Conservation (phyloP, 2,888 invertebrate genomes). For the Galerucella calmariensis region DNA sequence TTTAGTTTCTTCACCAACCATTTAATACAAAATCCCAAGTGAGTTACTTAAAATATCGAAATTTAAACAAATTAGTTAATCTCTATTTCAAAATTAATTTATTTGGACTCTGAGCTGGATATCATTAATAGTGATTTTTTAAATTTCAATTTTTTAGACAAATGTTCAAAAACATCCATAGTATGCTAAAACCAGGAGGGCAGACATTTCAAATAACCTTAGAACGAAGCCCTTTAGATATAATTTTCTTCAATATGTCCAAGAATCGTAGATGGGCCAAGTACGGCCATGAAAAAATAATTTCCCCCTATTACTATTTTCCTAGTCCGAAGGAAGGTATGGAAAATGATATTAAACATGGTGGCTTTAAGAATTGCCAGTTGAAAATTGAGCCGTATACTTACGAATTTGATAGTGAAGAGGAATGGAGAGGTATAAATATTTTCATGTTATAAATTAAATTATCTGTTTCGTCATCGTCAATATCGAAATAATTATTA, state of each 20-base stretch:
- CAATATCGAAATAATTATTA: no score
- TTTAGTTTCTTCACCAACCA: slow-evolving; percentile 80
- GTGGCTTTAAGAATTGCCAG: background rate
- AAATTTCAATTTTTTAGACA: slow-evolving; percentile 12
- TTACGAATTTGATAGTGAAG: background rate
- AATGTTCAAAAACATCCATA: slow-evolving; percentile 23
- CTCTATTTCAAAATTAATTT: no score
- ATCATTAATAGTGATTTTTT: no score
- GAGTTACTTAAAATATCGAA: slow-evolving; percentile 55
- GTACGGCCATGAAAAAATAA: slow-evolving; percentile 15
- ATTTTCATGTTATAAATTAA: no score
- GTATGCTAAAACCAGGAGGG: slow-evolving; percentile 23
- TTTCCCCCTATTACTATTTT: slow-evolving; percentile 20
- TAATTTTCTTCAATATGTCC: slow-evolving; percentile 13
- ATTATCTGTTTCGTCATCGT: no score
- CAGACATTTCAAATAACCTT: slow-evolving; percentile 22
- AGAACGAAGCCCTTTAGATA: slow-evolving; percentile 23
- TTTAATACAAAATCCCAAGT: slow-evolving; percentile 77
- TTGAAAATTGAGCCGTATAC: background rate
- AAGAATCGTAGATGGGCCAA: slow-evolving; percentile 14
- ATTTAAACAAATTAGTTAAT: no score
- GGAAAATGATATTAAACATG: background rate
- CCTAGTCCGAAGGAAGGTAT: background rate
- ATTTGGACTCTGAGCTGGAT: no score
- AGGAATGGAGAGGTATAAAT: slow-evolving; percentile 6